Conservation (phyloP, 2,113 vertebrate genomes). For the Elephantulus edwardii region DNA sequence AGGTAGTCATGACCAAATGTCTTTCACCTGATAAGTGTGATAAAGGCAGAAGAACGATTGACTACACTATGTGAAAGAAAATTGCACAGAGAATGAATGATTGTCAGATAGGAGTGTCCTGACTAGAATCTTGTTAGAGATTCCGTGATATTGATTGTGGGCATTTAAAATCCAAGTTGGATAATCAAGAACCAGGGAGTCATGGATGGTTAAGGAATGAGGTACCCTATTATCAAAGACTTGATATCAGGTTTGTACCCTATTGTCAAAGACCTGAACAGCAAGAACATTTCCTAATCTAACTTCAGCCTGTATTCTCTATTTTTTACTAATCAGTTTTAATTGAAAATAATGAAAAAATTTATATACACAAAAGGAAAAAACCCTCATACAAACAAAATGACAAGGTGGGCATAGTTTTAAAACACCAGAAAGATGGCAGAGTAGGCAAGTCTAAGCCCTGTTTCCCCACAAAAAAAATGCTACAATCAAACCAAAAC, state of each 20-base stretch:
- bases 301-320: neutral
- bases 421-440: neutral
- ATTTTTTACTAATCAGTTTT: neutral
- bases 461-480: too few species aligned
- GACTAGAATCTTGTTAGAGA: neutral
- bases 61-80: neutral
- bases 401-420: neutral
- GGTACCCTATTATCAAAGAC: neutral
- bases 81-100: neutral
- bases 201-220: too few species aligned
- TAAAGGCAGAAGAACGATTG: neutral
- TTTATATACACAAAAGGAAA: too few species aligned
- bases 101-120: neutral
- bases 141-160: neutral
- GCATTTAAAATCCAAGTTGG: neutral
- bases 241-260: neutral
- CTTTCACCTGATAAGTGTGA: neutral
- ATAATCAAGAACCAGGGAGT: neutral
- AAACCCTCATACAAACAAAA: neutral
- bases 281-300: neutral
- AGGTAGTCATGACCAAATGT: neutral
- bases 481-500: too few species aligned
- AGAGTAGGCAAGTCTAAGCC: too few species aligned
- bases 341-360: neutral
- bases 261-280: neutral